These are phyloP conservation scores for Drosophila nigricruria DNA, from an alignment of 2,888 invertebrate genomes.

Conservation along the genomic window DNA sequence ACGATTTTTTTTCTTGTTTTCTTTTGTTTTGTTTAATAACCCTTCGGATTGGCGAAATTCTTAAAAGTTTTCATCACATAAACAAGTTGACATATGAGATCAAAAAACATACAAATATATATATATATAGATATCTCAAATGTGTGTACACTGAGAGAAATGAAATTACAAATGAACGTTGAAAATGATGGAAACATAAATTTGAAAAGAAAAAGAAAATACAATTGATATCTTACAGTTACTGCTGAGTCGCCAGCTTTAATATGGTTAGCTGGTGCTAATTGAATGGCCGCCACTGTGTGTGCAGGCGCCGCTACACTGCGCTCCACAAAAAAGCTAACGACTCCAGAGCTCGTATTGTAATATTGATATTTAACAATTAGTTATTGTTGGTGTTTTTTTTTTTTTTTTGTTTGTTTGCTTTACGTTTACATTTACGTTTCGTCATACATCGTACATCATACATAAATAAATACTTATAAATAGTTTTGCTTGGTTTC, in stretches of 20 bases:
- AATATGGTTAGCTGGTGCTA: neutral
- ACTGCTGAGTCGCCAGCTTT: constrained; percentile 13
- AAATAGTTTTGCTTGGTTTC: constrained; percentile 41
- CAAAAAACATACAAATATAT: constrained; percentile 40
- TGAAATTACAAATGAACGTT: constrained; percentile 19
- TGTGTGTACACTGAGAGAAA: constrained; percentile 43
- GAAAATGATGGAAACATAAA: constrained; percentile 10
- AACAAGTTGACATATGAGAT: constrained; percentile 71
- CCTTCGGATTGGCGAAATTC: constrained; percentile 34
- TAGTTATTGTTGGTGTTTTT: constrained; percentile 43
- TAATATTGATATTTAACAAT: constrained; percentile 36
- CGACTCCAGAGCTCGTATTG: constrained; percentile 20
- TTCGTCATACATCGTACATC: constrained; percentile 27
- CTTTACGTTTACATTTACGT: too few relatives aligned
- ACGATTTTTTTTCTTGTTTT: constrained; percentile 23
- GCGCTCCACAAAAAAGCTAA: constrained; percentile 9
- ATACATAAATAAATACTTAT: constrained; percentile 64
- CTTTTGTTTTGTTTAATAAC: constrained; percentile 41
- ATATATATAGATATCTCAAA: constrained; percentile 12
- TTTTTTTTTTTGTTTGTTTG: neutral
- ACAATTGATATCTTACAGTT: constrained; percentile 46
- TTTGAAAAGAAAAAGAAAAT: too few relatives aligned
- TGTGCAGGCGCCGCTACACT: neutral
- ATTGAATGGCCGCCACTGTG: constrained; percentile 16
- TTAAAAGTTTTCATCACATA: constrained; percentile 60